These are phyloP conservation scores for Chironex yamaguchii DNA, from an alignment of 30 jellyfish, hydroid and myxozoan species.

Conservation along the genomic window DNA sequence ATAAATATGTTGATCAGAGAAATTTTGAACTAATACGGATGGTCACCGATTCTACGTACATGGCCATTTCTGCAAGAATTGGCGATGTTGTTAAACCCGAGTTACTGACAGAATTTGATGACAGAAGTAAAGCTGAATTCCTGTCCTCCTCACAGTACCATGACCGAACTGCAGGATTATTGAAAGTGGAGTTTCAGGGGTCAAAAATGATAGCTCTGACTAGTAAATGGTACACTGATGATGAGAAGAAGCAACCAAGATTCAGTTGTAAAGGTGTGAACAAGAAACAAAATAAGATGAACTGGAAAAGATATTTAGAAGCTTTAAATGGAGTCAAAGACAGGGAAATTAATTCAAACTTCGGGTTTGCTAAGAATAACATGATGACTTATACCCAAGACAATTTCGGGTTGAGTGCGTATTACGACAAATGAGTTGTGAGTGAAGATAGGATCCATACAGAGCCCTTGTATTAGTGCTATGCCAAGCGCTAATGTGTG, in stretches of 20 bases:
- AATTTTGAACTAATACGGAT: no score
- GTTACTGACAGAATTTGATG: no score
- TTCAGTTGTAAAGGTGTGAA: not conserved
- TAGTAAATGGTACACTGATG: not conserved
- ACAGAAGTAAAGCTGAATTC: no score
- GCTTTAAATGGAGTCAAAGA: not conserved
- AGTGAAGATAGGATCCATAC: no score
- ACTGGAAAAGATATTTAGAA: not conserved
- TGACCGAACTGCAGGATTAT: not conserved
- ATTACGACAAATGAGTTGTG: not conserved
- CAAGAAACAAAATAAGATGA: not conserved
- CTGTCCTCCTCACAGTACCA: not conserved
- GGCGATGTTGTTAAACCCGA: no score
- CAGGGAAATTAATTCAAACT: not conserved
- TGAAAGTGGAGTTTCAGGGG: not conserved
- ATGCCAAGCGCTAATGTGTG: no score
- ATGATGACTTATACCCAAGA: not conserved
- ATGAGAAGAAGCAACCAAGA: not conserved
- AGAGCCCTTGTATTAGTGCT: no score
- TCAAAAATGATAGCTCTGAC: not conserved
- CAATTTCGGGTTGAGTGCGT: not conserved
- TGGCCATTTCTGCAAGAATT: no score
- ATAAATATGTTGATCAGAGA: no score
- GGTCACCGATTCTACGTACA: no score
- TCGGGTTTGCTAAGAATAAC: not conserved